Conservation (phyloP, 2,888 invertebrate genomes). For the Mesorhabditis belari region DNA sequence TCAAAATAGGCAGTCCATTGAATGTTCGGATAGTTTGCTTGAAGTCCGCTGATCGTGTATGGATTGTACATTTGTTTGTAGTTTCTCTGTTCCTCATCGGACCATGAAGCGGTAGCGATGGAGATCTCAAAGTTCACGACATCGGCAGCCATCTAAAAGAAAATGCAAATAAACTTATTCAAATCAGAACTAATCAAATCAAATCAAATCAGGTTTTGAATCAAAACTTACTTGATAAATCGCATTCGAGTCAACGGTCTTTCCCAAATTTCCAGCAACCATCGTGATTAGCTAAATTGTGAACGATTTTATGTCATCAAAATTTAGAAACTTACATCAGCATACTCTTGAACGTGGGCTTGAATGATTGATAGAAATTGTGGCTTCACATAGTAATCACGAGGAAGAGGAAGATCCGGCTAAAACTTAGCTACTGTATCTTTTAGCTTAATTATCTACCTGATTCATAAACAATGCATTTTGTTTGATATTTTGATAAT, state of each 20-base stretch:
- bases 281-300: too few species aligned
- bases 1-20: conserved; percentile 25
- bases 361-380: too few species aligned
- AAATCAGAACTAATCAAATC: too few species aligned
- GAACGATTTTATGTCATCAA: too few species aligned
- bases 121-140: conserved; percentile 20
- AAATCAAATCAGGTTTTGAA: too few species aligned
- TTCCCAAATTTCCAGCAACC: too few species aligned
- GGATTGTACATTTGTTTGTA: conserved; percentile 42
- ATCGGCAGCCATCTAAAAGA: conserved; percentile 11
- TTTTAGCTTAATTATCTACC: conserved; percentile 5
- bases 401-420: conserved; percentile 26
- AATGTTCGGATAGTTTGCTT: conserved; percentile 22
- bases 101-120: conserved; percentile 36
- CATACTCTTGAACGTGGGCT: too few species aligned
- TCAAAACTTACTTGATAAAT: too few species aligned
- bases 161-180: too few species aligned
- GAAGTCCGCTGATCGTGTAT: conserved; percentile 23
- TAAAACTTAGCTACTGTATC: conserved; percentile 5
- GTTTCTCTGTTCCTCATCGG: conserved; percentile 35
- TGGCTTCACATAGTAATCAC: conserved; percentile 39
- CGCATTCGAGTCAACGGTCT: conserved; percentile 14
- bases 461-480: conserved; percentile 38
- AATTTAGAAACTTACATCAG: too few species aligned
- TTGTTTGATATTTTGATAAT: conserved; percentile 26